Evolutionary conservation across 1,140 invertebrate species (phyloP), one percentile per base, ranked within the genome.

Genomic region (Bactericera cockerelli): DNA sequence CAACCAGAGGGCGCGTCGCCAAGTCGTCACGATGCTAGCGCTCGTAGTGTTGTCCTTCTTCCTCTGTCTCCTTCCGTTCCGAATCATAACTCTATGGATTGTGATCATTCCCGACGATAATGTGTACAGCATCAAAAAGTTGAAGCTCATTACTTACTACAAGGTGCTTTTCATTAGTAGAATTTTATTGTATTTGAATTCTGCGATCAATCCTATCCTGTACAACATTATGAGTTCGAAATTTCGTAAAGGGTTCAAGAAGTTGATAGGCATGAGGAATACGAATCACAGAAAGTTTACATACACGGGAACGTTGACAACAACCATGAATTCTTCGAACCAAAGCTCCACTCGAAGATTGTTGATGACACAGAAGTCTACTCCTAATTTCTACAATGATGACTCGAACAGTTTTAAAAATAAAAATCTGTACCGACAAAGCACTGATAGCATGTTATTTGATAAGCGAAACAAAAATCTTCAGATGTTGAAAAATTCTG

Each of bases 221-320:
- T 89, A 89, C 66, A 87, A 87, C 69, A 71, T 87, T n/a, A 87
- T 87, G 83, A 87, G 84, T 22, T 86, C 83, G 14, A 90, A 89
- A 70, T 91, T 91, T 68, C 77, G 87, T 1, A 77, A 79, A 21
- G 86, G 84, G 2, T 89, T 90, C 65, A 70, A 81, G 19, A 71
- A 75, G 63, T 71, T 87, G 1, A 85, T 82, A 63, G 75, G 77
- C 11, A 39, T 64, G n/a, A 60, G 63, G 31, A 53, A 55, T 31
- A 19, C 57, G 24, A 53, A 59, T 24, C 26, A 38, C 6, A 53
- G 59, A 1, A 55, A 63, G 11, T 49, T 62, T 10, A 53, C 62
- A 21, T 61, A 63, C 61, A 58, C 60, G 26, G 59, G 59, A 24
- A 64, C 65, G 13, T 33, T 65, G 11, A 62, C 61, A 2, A 64